phyloP scores from a whole-genome alignment of 2,113 vertebrate genomes.

The Gambusia affinis region DNA sequence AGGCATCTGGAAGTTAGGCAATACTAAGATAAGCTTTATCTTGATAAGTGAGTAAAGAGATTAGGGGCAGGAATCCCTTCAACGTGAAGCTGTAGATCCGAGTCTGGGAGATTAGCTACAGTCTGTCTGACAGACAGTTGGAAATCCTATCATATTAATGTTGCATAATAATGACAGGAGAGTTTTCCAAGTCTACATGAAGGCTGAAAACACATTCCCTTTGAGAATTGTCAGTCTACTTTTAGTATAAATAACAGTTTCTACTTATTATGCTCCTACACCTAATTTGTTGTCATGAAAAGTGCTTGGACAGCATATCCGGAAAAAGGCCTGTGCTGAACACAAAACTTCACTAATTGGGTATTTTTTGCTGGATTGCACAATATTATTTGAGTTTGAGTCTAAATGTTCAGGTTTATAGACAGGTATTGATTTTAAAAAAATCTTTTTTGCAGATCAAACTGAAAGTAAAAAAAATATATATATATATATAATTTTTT shows the following conservation, averaged over 20 bases:
- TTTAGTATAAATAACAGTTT: constrained; percentile 11
- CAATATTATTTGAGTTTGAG: too few species aligned
- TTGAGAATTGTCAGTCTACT: background rate
- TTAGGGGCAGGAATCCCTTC: constrained; percentile 26
- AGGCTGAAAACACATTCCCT: background rate
- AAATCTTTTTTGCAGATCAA: too few species aligned
- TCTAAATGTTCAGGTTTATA: too few species aligned
- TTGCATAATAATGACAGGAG: constrained; percentile 27
- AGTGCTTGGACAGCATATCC: background rate
- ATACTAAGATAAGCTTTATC: constrained; percentile 23
- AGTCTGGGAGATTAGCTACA: constrained; percentile 30
- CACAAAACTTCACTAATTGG: background rate
- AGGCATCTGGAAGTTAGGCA: constrained; percentile 18
- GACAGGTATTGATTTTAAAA: too few species aligned
- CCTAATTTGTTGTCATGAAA: constrained; percentile 19
- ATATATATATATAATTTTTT: too few species aligned
- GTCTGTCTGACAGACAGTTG: constrained; percentile 30
- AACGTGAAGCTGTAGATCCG: constrained; percentile 12
- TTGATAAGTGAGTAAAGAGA: constrained; percentile 43
- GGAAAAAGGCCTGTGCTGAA: background rate
- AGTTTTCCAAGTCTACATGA: constrained; percentile 7
- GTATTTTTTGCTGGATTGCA: background rate
- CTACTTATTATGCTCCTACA: constrained; percentile 1
- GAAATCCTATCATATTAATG: constrained; percentile 24
- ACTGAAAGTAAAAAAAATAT: too few species aligned